These are phyloP conservation scores for Zaprionus ghesquierei DNA, from an alignment of 1,140 invertebrate species.

Conservation along the genomic window DNA sequence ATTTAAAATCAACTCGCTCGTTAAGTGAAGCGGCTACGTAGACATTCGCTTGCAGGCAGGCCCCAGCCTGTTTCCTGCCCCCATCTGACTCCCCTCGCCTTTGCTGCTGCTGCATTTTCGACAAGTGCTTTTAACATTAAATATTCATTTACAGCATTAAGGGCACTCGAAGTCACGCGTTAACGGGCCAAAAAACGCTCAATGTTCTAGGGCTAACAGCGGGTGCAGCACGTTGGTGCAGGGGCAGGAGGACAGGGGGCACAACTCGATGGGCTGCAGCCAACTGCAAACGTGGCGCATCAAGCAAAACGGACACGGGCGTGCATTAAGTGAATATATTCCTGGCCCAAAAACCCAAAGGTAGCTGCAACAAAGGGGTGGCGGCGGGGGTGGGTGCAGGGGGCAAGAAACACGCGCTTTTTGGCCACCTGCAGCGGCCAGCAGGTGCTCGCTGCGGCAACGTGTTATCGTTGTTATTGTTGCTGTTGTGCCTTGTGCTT, in stretches of 20 bases:
- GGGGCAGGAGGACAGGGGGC: background rate
- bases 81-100: background rate
- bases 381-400: no score
- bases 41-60: conserved; percentile 11
- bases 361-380: background rate
- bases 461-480: conserved; percentile 10
- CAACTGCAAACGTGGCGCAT: conserved; percentile 70
- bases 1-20: conserved; percentile 80
- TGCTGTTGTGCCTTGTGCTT: conserved; percentile 2
- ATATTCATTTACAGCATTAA: conserved; percentile 82
- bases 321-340: conserved; percentile 78
- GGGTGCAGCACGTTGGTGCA: background rate
- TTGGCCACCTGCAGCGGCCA: conserved; percentile 56
- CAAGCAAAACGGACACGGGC: conserved; percentile 76
- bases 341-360: background rate
- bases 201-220: background rate
- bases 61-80: background rate
- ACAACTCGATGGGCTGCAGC: conserved; percentile 3
- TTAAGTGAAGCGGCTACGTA: conserved; percentile 66
- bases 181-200: conserved; percentile 58
- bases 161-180: conserved; percentile 80
- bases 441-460: conserved; percentile 30
- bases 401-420: conserved; percentile 9
- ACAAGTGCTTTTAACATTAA: conserved; percentile 81
- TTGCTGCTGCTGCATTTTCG: conserved; percentile 72